Evolutionary conservation across 2,797 vertebrate species (phyloP).

Genomic region (Hippocampus kuda): DNA sequence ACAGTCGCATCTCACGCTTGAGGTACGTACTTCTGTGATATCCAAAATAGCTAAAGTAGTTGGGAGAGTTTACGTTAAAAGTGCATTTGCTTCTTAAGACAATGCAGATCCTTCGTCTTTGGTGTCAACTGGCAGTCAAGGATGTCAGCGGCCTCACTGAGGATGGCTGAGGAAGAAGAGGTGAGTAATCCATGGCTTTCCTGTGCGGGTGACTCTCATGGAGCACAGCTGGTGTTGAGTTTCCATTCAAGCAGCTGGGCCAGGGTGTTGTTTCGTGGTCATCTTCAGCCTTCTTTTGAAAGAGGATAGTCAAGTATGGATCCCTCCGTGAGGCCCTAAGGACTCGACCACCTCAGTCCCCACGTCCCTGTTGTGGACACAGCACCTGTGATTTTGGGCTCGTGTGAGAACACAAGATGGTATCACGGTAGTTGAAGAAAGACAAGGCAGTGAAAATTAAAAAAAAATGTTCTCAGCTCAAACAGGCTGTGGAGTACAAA

Average conservation of each 20-base stretch:
- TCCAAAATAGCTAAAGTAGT: no score
- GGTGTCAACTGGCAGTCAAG: conserved; percentile 27
- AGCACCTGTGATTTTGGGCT: conserved; percentile 30
- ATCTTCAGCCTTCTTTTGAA: conserved; percentile 52
- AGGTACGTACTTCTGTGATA: conserved; percentile 8
- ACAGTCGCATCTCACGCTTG: conserved; percentile 17
- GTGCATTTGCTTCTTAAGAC: not conserved
- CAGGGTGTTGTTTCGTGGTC: conserved; percentile 42
- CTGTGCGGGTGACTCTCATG: conserved; percentile 40
- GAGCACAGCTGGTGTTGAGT: conserved; percentile 52
- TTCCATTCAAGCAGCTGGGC: conserved; percentile 57
- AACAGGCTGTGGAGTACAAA: conserved; percentile 21
- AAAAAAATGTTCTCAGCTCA: conserved; percentile 28
- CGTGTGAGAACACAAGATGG: conserved; percentile 36
- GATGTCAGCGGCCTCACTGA: conserved; percentile 32
- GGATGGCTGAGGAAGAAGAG: conserved; percentile 37
- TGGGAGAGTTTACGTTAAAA: not conserved
- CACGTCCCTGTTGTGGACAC: not conserved
- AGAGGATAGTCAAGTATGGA: conserved; percentile 49
- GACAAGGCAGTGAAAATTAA: conserved; percentile 19
- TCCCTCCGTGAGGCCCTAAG: conserved; percentile 46
- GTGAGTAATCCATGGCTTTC: conserved; percentile 57
- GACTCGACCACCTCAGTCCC: conserved; percentile 32
- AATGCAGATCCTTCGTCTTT: not conserved
- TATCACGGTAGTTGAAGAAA: conserved; percentile 32